phyloP scores from a whole-genome alignment of 2,797 vertebrate genomes.

The Lacerta viridis region DNA sequence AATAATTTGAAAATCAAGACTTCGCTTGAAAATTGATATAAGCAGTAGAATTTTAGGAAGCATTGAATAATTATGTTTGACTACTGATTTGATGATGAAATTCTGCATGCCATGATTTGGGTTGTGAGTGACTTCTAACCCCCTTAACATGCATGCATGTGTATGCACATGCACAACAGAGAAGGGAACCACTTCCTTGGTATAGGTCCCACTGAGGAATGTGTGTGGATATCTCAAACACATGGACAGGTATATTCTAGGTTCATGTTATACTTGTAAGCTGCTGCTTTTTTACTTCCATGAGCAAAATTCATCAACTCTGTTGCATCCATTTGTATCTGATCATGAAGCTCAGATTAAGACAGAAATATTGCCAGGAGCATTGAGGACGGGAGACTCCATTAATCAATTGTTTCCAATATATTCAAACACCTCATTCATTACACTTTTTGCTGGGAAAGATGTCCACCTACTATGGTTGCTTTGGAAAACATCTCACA shows the following conservation, averaged over 20 bases:
- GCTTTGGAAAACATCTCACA: neutral
- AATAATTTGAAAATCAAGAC: neutral
- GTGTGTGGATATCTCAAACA: neutral
- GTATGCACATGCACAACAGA: too few relatives aligned
- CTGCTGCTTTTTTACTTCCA: neutral
- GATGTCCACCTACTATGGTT: neutral
- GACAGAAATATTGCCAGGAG: neutral
- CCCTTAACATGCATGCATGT: neutral
- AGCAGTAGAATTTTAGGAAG: neutral
- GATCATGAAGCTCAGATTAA: conserved; percentile 31
- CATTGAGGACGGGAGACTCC: neutral
- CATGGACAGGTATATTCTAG: neutral
- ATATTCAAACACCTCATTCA: neutral
- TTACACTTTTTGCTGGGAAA: neutral
- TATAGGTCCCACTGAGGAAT: neutral
- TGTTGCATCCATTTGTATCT: conserved; percentile 8
- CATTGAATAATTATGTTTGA: neutral
- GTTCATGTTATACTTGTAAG: neutral
- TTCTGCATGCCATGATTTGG: neutral
- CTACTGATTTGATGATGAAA: neutral
- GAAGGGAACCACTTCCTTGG: neutral
- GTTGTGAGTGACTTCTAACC: neutral
- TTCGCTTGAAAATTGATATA: neutral
- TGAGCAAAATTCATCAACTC: neutral
- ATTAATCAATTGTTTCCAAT: neutral